phyloP scores from a whole-genome alignment of 2,113 vertebrate genomes.

The Solea senegalensis region DNA sequence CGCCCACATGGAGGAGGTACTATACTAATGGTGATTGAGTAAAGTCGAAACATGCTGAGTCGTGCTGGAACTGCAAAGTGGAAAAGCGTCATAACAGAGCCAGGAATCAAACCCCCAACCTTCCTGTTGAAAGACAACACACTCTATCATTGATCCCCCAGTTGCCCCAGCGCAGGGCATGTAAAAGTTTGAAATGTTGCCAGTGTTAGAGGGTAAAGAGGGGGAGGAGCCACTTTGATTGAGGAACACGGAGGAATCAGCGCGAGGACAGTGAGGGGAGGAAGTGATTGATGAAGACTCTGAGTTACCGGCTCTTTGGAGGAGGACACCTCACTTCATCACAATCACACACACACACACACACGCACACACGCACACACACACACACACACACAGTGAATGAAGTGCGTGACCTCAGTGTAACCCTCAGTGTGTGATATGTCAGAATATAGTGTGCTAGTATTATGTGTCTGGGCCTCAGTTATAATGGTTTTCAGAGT shows the following conservation, averaged over 20 bases:
- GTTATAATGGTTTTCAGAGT: no score
- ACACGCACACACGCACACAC: slow-evolving; percentile 6
- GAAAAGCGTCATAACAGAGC: no score
- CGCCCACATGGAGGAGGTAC: no score
- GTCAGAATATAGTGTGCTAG: no score
- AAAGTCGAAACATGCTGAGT: no score
- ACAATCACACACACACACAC: slow-evolving; percentile 29
- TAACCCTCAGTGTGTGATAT: slow-evolving; percentile 12
- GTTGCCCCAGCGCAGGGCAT: neutral
- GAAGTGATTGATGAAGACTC: slow-evolving; percentile 64
- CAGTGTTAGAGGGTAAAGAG: neutral
- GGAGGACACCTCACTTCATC: slow-evolving; percentile 65
- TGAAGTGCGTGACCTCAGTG: slow-evolving; percentile 25
- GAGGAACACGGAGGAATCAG: slow-evolving; percentile 33
- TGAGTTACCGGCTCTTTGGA: slow-evolving; percentile 57
- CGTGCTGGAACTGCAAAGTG: no score
- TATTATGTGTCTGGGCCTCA: no score
- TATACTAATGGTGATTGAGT: no score
- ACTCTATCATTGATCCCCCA: no score
- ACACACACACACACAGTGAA: slow-evolving; percentile 16
- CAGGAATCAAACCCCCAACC: no score
- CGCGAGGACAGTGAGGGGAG: slow-evolving; percentile 41
- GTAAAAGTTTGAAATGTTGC: slow-evolving; percentile 12
- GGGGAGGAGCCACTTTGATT: slow-evolving; percentile 16
- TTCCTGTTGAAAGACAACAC: no score